phyloP scores from a whole-genome alignment of 2,888 invertebrate species.

The Pseudococcus viburni region DNA sequence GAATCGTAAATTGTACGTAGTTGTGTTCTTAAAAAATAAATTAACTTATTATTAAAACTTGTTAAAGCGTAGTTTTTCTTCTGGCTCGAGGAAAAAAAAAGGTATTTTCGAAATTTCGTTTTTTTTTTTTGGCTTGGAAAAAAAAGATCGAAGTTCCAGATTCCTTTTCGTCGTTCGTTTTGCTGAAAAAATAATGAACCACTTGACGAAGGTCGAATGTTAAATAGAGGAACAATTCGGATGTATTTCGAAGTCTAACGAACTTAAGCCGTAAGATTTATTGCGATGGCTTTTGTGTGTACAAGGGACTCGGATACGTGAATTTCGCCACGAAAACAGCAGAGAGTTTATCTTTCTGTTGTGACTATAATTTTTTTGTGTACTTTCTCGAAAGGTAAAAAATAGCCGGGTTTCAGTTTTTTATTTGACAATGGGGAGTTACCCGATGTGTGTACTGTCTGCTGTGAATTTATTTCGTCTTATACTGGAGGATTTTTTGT shows the following conservation, averaged over 20 bases:
- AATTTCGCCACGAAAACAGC: background rate
- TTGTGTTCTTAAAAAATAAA: constrained; percentile 28
- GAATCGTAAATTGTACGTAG: background rate
- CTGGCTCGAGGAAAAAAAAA: background rate
- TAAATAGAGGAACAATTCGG: constrained; percentile 30
- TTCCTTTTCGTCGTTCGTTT: background rate
- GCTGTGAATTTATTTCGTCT: background rate
- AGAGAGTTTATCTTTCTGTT: background rate
- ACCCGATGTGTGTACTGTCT: background rate
- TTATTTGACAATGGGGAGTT: constrained; percentile 13
- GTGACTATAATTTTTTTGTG: background rate
- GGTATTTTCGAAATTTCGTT: background rate
- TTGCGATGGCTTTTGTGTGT: constrained; percentile 8
- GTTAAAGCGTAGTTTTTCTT: background rate
- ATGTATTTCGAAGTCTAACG: constrained; percentile 36
- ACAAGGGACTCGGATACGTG: background rate
- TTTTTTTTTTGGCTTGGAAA: background rate
- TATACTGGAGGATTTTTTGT: background rate
- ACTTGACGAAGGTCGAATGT: constrained; percentile 47
- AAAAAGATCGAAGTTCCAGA: background rate
- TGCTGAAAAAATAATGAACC: constrained; percentile 24
- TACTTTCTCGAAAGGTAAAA: background rate
- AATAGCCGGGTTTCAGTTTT: background rate
- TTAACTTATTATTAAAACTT: constrained; percentile 24
- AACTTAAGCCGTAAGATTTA: constrained; percentile 32